These are phyloP conservation scores for Bradypodion pumilum DNA, from an alignment of 2,797 vertebrate genomes.

Conservation along the genomic window DNA sequence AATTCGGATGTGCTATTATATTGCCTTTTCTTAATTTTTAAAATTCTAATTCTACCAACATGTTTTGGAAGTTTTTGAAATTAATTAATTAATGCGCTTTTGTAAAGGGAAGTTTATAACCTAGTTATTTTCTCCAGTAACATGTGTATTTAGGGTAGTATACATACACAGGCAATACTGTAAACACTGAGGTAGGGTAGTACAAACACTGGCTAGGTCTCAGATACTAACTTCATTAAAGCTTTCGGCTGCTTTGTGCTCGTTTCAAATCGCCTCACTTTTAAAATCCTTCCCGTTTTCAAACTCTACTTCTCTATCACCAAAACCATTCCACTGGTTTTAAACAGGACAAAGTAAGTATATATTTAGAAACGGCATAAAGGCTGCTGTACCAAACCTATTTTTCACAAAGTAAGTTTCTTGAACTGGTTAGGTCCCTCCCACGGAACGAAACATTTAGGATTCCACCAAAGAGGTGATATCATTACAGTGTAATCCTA, in stretches of 20 bases:
- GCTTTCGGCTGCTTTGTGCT: background rate
- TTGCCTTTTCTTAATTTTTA: background rate
- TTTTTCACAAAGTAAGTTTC: background rate
- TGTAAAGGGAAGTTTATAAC: background rate
- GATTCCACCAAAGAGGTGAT: background rate
- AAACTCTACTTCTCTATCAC: background rate
- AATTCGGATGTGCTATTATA: background rate
- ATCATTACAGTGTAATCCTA: background rate
- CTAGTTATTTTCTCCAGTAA: background rate
- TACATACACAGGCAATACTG: background rate
- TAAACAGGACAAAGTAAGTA: too few relatives aligned
- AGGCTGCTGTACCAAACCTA: background rate
- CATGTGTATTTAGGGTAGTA: background rate
- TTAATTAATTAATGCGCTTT: background rate
- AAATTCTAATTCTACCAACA: background rate
- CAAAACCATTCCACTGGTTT: background rate
- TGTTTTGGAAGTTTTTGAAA: background rate
- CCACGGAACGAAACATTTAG: background rate
- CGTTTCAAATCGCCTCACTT: background rate
- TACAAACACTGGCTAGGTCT: background rate
- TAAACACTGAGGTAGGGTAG: too few relatives aligned
- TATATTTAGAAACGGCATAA: background rate
- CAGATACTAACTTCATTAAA: background rate
- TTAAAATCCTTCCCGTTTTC: background rate
- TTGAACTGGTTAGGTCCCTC: background rate